A percentile compares a stretch with the other conserved stretches of the same genome.
phyloP scores from a whole-genome alignment of 2,888 invertebrate genomes.

The Lasioglossum vierecki region DNA sequence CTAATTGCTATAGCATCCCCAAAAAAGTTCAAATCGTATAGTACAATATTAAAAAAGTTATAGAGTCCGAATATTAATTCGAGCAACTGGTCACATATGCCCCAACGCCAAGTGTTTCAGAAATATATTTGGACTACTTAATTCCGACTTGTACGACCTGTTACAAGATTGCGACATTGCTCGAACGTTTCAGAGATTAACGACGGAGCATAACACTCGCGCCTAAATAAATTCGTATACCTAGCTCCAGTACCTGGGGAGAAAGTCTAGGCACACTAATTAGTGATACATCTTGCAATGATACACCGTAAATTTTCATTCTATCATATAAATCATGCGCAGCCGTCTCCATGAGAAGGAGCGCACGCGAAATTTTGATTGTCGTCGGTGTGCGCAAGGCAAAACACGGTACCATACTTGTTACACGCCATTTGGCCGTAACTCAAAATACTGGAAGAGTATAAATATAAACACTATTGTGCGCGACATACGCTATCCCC shows the following conservation, averaged over 20 bases:
- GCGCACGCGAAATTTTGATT: slow-evolving; percentile 53
- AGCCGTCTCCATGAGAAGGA: not conserved
- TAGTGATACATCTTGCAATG: slow-evolving; percentile 9
- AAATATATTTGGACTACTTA: not conserved
- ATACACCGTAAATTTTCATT: slow-evolving; percentile 47
- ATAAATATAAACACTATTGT: slow-evolving; percentile 63
- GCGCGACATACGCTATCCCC: slow-evolving; percentile 55
- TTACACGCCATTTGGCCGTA: slow-evolving; percentile 55
- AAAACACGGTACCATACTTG: slow-evolving; percentile 47
- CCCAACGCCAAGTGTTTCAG: not conserved
- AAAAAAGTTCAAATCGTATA: too few species aligned
- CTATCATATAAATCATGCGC: slow-evolving; percentile 17
- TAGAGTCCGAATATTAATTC: too few species aligned
- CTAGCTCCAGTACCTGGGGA: too few species aligned
- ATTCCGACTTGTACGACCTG: too few species aligned
- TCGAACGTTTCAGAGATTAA: too few species aligned
- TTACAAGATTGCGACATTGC: too few species aligned
- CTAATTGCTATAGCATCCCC: too few species aligned
- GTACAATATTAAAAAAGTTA: too few species aligned
- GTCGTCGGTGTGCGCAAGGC: slow-evolving; percentile 26
- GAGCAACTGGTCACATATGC: too few species aligned
- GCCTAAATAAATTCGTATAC: not conserved
- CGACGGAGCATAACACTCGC: not conserved
- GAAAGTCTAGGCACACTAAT: not conserved
- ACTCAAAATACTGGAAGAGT: slow-evolving; percentile 46